Base-by-base conservation (phyloP, 2,113 vertebrate genomes). In the Embiotoca jacksoni region DNA sequence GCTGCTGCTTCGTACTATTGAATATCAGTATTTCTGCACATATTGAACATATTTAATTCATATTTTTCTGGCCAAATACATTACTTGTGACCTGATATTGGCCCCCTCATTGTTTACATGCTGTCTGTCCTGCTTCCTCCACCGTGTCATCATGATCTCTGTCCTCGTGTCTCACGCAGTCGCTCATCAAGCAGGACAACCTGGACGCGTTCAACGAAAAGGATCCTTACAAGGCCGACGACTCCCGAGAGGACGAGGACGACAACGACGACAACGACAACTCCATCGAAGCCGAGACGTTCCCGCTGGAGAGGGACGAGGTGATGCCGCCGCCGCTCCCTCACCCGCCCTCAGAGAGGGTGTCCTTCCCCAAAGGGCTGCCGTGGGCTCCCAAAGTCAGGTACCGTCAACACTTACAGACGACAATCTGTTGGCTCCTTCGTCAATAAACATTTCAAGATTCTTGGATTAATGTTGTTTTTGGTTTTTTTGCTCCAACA, bases 381-480 rank as follows among this genome's bases (percentile, higher is more conserved):
- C 98, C 98, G 0, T 99, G 98, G 98, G 98, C 97, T 50, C 98
- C 98, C 73, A 99, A 99, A 94, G 98, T 99, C 94, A 96, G 98
- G 98, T 99, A 91, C 92, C 89, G 47, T 6, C 53, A 4, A 37
- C 1, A 52, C 32, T 16, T 9, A 54, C 16, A 41, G 39, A 58
- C 7, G 14, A n/a, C n/a, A 0, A 52, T 41, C 11, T 9, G n/a
- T n/a, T 7, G 11, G 39, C 62, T 33, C 2, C 5, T 41, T 57
- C 13, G 10, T 49, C 9, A 11, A 56, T 14, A 44, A 49, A 31
- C 9, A 0, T 4, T n/a, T 54, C 0, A 30, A 55, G 16, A 35
- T 41, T 5, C n/a, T 36, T 3, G 5, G 33, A 39, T 62, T 9
- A 32, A 58, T 30, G 36, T 64, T 63, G n/a, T 78, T 33, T 30